Evolutionary conservation across 1,140 invertebrate species (phyloP), one percentile per base, ranked within the genome.

Genomic region (Dolichoris vasculosae): DNA sequence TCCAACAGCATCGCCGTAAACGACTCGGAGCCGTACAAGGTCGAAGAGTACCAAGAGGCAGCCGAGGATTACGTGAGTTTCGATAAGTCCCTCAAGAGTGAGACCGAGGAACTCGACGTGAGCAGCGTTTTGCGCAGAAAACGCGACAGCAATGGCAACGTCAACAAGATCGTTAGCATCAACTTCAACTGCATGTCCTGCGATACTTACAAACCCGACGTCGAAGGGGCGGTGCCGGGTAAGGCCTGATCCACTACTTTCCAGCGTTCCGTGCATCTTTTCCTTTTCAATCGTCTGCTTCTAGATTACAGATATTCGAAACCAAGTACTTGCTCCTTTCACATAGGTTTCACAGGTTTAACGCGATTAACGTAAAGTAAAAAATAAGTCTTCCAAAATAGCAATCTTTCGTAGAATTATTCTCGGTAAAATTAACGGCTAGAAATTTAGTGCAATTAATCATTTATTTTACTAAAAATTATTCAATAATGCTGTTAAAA

Each of bases 31-130:
- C 92, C 92, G 0, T 93, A 92, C 75, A 92, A 91, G 83, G 90
- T 92, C n/a, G 91, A 91, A 30, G 92, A 93, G 46, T 94, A 94
- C 71, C 91, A 91, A 64, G 92, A 93, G 35, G 90, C 92, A 0
- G 90, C 93, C 8, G 90, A 91, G 71, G 94, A 94, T 86, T 90
- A 93, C 67, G 92, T 94, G 55, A 93, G 93, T 46, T 92, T 95
- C 13, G 92, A 95, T 63, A 94, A 95, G 79, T 93, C 93, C 1
- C 88, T 94, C 0, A 92, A 93, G 80, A 90, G 87, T 55, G 87
- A 91, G 20, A 63, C 6, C n/a, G 46, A 86, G 0, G 80, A 86
- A 9, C 55, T 86, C 15, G 90, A 15, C 86, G 91, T 30, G 88
- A 91, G 69, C 73, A 87, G 77, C 89, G 73, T 82, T 0, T 83